Evolutionary conservation across 2,113 vertebrate species (phyloP).

Genomic region (Tetrax tetrax): DNA sequence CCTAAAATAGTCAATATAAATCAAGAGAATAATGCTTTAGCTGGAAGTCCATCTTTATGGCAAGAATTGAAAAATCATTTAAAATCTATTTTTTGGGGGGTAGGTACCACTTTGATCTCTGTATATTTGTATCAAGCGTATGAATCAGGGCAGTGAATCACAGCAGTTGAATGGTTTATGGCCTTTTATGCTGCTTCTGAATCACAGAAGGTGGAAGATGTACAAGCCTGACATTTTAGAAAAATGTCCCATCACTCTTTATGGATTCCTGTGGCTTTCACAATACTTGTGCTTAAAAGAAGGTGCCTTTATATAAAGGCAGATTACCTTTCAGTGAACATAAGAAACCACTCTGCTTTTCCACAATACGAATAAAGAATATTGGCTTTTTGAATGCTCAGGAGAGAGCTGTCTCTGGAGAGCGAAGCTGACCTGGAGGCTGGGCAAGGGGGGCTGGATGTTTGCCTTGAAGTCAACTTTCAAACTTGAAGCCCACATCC

Average conservation of each 20-base stretch:
- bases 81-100: neutral
- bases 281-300: neutral
- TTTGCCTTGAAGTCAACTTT: neutral
- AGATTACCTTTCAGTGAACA: neutral
- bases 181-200: neutral
- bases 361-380: neutral
- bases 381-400: neutral
- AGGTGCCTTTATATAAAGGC: neutral
- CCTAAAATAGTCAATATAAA: neutral
- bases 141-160: neutral
- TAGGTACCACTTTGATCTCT: neutral
- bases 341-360: neutral
- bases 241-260: neutral
- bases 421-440: neutral
- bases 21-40: neutral
- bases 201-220: neutral
- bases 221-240: neutral
- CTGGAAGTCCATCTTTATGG: neutral
- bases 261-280: neutral
- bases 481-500: neutral
- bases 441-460: neutral
- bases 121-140: neutral
- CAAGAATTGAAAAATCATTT: neutral
- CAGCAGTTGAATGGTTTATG: neutral
- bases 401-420: neutral